Evolutionary conservation across 2,888 invertebrate genomes (phyloP).

Genomic region (Iphiclides podalirius): DNA sequence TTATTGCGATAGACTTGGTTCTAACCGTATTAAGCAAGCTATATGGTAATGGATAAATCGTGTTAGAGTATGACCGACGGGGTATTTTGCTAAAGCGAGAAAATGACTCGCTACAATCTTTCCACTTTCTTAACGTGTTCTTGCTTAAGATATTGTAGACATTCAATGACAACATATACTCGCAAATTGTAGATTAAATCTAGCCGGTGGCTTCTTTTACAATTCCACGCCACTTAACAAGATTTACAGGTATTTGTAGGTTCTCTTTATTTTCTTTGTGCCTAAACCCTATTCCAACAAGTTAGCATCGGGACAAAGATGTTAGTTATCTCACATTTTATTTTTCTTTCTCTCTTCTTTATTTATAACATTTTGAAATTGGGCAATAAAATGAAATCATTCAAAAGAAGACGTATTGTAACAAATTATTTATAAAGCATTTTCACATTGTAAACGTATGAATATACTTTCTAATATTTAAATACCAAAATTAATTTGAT

Average conservation of each 20-base stretch:
- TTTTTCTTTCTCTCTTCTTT: background rate
- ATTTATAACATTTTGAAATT: background rate
- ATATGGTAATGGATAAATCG: conserved; percentile 20
- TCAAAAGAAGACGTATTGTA: too few species aligned
- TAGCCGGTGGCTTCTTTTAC: conserved; percentile 1
- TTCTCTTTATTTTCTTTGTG: conserved; percentile 1
- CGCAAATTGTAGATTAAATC: background rate
- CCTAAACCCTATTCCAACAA: background rate
- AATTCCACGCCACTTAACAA: conserved; percentile 8
- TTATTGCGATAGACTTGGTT: too few species aligned
- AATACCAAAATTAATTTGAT: too few species aligned
- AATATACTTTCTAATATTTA: too few species aligned
- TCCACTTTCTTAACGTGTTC: background rate
- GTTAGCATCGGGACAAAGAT: background rate
- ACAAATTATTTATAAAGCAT: too few species aligned
- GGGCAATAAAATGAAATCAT: too few species aligned
- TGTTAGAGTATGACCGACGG: conserved; percentile 1
- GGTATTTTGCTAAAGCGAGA: background rate
- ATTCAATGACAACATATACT: background rate
- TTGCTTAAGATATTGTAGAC: background rate
- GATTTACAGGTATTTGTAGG: conserved; percentile 6
- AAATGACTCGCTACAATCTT: conserved; percentile 6
- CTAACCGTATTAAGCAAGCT: conserved; percentile 2
- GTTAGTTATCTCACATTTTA: background rate
- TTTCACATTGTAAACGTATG: too few species aligned